phyloP scores from a whole-genome alignment of 2,113 vertebrate genomes.

The Marmota flaviventris region DNA sequence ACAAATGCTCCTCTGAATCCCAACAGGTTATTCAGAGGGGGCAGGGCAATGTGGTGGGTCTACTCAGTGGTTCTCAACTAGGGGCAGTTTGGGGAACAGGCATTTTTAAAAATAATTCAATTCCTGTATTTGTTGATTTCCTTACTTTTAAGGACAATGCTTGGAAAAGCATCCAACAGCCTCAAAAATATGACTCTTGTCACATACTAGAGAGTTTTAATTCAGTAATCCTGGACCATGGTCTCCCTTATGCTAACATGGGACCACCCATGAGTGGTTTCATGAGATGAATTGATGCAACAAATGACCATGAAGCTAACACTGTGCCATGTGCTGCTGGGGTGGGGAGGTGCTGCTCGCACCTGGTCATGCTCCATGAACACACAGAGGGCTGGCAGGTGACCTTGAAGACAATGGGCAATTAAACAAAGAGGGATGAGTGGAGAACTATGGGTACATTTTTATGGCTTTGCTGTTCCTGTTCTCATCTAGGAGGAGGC shows the following conservation, averaged over 20 bases:
- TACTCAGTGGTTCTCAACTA: neutral
- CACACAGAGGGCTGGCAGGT: fast-evolving
- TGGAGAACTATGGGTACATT: neutral
- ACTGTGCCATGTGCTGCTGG: neutral
- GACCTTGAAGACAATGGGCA: neutral
- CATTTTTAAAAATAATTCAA: neutral
- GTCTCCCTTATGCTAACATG: neutral
- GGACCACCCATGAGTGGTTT: fast-evolving
- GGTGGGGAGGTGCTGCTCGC: neutral
- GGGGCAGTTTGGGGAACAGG: neutral
- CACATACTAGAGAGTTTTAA: neutral
- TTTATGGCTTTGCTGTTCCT: neutral
- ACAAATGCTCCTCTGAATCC: neutral
- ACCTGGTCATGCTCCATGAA: neutral
- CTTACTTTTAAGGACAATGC: neutral
- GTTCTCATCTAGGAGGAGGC: neutral
- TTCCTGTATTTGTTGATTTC: neutral
- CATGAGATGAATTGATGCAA: too few relatives aligned
- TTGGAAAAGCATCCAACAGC: neutral
- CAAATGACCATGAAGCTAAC: fast-evolving
- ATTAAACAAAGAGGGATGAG: neutral
- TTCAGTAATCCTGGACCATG: neutral
- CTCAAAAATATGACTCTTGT: neutral
- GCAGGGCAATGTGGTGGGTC: neutral
- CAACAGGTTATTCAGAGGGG: neutral